phyloP scores from a whole-genome alignment of 2,888 invertebrate species.

The Chironomus tentans region DNA sequence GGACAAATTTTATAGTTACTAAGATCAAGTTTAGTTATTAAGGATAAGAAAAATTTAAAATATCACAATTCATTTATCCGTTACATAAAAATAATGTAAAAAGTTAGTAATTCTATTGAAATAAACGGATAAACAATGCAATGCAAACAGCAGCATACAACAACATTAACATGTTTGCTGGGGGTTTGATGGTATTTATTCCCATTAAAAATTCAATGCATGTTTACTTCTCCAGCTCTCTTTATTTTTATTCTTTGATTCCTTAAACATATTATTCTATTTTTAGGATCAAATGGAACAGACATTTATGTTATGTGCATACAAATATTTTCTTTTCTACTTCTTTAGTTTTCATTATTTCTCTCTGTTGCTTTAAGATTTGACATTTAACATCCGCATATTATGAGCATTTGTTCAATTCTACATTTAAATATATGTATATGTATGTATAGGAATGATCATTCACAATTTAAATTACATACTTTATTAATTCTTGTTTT shows the following conservation, averaged over 20 bases:
- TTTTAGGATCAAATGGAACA: conserved; percentile 13
- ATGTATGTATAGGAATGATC: no score
- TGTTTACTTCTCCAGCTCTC: neutral
- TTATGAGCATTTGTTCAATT: no score
- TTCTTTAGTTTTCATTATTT: neutral
- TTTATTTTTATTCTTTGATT: neutral
- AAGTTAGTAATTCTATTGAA: no score
- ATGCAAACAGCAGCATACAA: neutral
- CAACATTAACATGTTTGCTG: neutral
- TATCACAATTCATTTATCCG: no score
- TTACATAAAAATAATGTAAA: no score
- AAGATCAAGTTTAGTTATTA: no score
- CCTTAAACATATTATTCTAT: neutral
- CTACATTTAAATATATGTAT: no score
- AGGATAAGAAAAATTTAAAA: no score
- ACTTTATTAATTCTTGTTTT: no score
- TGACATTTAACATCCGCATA: conserved; percentile 26
- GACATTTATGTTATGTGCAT: neutral
- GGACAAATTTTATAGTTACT: no score
- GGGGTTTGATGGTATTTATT: neutral
- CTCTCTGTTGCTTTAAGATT: neutral
- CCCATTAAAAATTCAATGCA: conserved; percentile 22
- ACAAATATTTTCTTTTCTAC: neutral
- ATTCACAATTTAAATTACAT: no score
- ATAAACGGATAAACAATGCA: no score